Base-by-base conservation (phyloP, 2,888 invertebrate species). In the Buathra laborator region DNA sequence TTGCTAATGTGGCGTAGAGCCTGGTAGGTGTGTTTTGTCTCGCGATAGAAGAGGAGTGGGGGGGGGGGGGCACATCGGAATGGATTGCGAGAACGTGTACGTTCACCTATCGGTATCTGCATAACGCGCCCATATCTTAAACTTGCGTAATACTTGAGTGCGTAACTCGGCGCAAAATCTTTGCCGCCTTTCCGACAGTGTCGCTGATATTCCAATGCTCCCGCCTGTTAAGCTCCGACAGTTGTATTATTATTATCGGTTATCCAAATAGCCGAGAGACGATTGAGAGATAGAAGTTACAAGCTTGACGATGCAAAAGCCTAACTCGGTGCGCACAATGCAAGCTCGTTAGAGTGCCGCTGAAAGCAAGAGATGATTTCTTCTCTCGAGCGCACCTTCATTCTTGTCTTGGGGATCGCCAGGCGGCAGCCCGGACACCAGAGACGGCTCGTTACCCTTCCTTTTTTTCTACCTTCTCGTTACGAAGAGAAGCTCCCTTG, bases 331-430 rank as follows among this genome's bases (percentile, higher is more conserved):
- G 53, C 53, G 67, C 81, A 86, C 87, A 86, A 87, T 87, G 87
- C 78, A 68, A 79, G 84, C 81, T 87, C 87, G 83, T 87, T 87
- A 87, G 87, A 83, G 70, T 72, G 44, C 66, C 67, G 56, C 53
- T 74, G 79, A 79, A 59, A 85, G 70, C 24, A 24, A 51, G 74
- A 32, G 62, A 48, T 64, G 72, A 71, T 75, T 48, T 71, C 53
- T 79, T 53, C 51, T 62, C 70, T 37, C 70, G 68, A 24, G 64
- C 53, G 56, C 53, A 56, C 81, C 72, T 72, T 76, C 72, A 80
- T 80, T 84, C 59, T 70, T 48, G 43, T 16, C 62, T n/a, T 51
- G 14, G 62, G 29, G 4, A 29, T 24, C 62, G n/a, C 10, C 14
- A 46, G 32, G 44, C 56, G 29, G 70, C 51, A 67, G 67, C n/a